Base-by-base conservation (phyloP, 2,797 vertebrate species). In the Sebastiscus albofasciatus region DNA sequence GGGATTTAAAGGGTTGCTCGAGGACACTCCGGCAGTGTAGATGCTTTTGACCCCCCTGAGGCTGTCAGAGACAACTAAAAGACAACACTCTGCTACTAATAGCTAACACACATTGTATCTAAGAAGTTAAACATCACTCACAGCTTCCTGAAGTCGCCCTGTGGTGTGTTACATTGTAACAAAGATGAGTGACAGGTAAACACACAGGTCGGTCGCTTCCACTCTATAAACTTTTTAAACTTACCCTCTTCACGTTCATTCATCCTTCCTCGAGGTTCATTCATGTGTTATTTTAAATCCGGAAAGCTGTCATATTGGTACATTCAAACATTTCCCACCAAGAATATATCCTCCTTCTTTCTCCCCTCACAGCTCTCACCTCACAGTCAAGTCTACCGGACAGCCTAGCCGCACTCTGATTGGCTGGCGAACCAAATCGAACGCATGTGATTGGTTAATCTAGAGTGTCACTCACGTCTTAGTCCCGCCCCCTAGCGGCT, bases 381-480 rank as follows among this genome's bases (percentile, higher is more conserved):
- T 93, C 91, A 94, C 46, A 87, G 86, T 93, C 93, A 94, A 94
- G 91, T 39, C 3, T 11, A 4, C 9, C 2, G 79, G 67, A 87
- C 89, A 91, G 75, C 84, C 86, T 78, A 90, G 75, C 70, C 0
- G 20, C 0, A 0, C 10, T 0, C 20, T 36, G 85, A 95, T 93
- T 96, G 95, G 95, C 69, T 86, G 54, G 56, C 1, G n/a, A 62
- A 24, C 11, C 8, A 5, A 68, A 80, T 79, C 4, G 2, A 7
- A 67, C 8, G 10, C 0, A 11, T 4, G 4, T 87, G 88, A 94
- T 95, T 95, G 90, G 95, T 16, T 42, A 0, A 0, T 16, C 1
- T 0, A 1, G 1, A 3, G 34, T n/a, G 87, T 92, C 95, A 68
- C 5, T 94, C 90, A n/a, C 0, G 2, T 11, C n/a, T 56, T 55